These are phyloP conservation scores for Silvanus unidentatus DNA, from an alignment of 2,888 invertebrate genomes.

Conservation along the genomic window DNA sequence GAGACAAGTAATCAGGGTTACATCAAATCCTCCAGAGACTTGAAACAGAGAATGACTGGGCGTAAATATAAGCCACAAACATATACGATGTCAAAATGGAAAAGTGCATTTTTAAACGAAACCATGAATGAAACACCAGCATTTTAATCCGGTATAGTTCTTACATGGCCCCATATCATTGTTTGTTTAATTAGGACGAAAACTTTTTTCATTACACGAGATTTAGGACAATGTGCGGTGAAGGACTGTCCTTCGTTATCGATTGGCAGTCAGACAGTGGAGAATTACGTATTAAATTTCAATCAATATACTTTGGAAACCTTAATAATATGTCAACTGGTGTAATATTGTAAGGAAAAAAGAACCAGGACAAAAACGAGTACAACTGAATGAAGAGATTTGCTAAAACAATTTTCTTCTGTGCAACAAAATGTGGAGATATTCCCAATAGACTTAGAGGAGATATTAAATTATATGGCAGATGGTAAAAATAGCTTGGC, in stretches of 20 bases:
- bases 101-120: too few relatives aligned
- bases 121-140: too few relatives aligned
- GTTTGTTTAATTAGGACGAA: too few relatives aligned
- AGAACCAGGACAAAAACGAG: too few relatives aligned
- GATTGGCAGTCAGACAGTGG: too few relatives aligned
- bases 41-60: slow-evolving; percentile 19
- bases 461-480: slow-evolving; percentile 33
- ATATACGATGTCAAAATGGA: too few relatives aligned
- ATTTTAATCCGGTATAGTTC: too few relatives aligned
- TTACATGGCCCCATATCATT: too few relatives aligned
- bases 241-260: too few relatives aligned
- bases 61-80: not conserved
- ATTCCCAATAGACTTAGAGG: slow-evolving; percentile 16
- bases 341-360: slow-evolving; percentile 14
- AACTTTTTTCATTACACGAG: too few relatives aligned
- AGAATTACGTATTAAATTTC: slow-evolving; percentile 27
- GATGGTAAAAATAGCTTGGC: slow-evolving; percentile 28
- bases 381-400: slow-evolving; percentile 34
- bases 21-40: slow-evolving; percentile 12
- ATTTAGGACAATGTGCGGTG: too few relatives aligned
- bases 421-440: slow-evolving; percentile 20
- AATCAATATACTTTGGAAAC: slow-evolving; percentile 26
- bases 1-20: slow-evolving; percentile 30
- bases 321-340: slow-evolving; percentile 28
- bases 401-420: slow-evolving; percentile 36